phyloP scores from a whole-genome alignment of 2,888 invertebrate species.

The Disparrhopalites patrizii region DNA sequence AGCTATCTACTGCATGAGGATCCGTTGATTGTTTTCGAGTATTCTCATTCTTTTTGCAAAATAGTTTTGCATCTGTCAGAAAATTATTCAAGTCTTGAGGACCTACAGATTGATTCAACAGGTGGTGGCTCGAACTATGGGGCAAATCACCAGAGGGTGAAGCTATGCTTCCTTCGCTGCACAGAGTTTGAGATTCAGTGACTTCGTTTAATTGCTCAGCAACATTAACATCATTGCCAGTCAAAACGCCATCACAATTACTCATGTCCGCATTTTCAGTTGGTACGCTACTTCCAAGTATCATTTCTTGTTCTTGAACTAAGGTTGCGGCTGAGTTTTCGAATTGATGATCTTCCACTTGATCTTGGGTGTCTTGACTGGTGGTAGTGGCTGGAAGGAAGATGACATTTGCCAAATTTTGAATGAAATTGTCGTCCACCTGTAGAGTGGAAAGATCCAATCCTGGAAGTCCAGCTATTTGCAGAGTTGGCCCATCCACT shows the following conservation, averaged over 20 bases:
- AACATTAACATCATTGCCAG: slow-evolving; percentile 24
- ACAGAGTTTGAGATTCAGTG: neutral
- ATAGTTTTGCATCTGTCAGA: neutral
- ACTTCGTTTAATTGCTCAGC: neutral
- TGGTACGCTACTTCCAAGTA: neutral
- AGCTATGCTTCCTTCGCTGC: neutral
- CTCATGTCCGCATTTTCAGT: slow-evolving; percentile 2
- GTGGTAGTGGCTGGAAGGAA: slow-evolving; percentile 49
- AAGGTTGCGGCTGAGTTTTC: neutral
- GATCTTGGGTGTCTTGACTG: slow-evolving; percentile 13
- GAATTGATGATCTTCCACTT: neutral
- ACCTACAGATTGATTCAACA: neutral
- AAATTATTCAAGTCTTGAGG: neutral
- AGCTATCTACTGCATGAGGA: no score
- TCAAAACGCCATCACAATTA: slow-evolving; percentile 19
- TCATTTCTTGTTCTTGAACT: neutral
- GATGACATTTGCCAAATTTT: slow-evolving; percentile 52
- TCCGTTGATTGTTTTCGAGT: no score
- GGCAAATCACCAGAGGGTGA: neutral
- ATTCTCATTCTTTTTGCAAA: no score
- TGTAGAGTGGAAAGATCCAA: slow-evolving; percentile 54
- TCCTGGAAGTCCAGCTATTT: slow-evolving; percentile 52
- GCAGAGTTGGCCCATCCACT: slow-evolving; percentile 49
- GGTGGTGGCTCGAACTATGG: neutral
- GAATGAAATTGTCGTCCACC: slow-evolving; percentile 55